These are phyloP conservation scores for Sisyra nigra DNA, from an alignment of 2,888 invertebrate genomes.

Conservation along the genomic window DNA sequence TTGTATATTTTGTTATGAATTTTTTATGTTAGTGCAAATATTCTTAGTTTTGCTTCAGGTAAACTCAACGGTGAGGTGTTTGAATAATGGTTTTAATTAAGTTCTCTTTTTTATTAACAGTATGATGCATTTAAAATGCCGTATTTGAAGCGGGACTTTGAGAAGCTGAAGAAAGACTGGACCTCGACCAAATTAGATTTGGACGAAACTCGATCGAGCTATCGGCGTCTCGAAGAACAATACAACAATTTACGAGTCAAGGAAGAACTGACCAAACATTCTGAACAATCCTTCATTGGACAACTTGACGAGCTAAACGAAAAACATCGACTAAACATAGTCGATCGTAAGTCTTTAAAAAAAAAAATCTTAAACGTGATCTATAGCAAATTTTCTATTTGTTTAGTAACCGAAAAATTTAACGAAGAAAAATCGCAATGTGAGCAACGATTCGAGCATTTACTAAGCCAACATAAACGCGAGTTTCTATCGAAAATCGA, in stretches of 20 bases:
- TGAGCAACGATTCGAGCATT: not conserved
- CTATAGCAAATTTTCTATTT: not conserved
- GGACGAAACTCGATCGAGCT: constrained; percentile 27
- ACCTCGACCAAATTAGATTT: constrained; percentile 28
- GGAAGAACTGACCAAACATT: constrained; percentile 22
- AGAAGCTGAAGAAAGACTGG: constrained; percentile 30
- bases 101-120: constrained; percentile 23
- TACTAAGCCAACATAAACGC: constrained; percentile 10
- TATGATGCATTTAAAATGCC: constrained; percentile 44
- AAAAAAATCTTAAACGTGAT: constrained; percentile 1
- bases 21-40: not conserved
- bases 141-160: constrained; percentile 30
- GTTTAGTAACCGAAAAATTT: constrained; percentile 15
- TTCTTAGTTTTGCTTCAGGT: not conserved
- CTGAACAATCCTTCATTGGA: constrained; percentile 21
- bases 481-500: constrained; percentile 22
- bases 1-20: no score
- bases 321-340: constrained; percentile 19
- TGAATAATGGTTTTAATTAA: not conserved
- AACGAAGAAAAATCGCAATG: constrained; percentile 13
- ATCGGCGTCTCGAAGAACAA: constrained; percentile 24
- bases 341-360: constrained; percentile 20
- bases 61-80: no score
- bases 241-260: constrained; percentile 25
- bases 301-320: constrained; percentile 21